These are phyloP conservation scores for Cantharis rustica DNA, from an alignment of 2,888 invertebrate genomes.

Conservation along the genomic window DNA sequence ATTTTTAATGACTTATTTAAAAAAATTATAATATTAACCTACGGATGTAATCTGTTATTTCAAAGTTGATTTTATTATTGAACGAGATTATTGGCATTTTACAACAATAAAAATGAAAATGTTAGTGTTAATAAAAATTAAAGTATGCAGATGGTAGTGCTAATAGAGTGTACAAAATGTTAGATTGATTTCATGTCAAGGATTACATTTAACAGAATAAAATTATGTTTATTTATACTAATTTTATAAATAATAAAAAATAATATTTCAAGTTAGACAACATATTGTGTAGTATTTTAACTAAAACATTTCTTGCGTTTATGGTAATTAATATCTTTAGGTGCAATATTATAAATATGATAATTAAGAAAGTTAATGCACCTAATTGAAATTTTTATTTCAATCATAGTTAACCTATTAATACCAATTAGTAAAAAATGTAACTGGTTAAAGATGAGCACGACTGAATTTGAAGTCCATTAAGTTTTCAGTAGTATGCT, in stretches of 20 bases:
- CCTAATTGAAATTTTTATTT: not conserved
- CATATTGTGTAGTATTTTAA: no score
- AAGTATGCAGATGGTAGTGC: not conserved
- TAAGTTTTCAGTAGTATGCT: not conserved
- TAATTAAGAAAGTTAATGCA: not conserved
- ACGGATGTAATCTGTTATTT: not conserved
- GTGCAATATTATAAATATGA: not conserved
- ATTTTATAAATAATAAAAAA: not conserved
- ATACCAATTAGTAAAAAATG: not conserved
- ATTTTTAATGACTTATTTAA: not conserved
- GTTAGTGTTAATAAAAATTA: not conserved
- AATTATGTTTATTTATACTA: not conserved
- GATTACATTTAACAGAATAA: not conserved
- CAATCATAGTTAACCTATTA: not conserved
- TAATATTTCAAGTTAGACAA: not conserved
- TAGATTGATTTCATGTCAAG: not conserved
- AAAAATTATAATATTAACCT: not conserved
- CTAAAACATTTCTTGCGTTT: not conserved
- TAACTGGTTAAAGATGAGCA: not conserved
- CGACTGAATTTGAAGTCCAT: not conserved
- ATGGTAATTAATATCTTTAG: no score
- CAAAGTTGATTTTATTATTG: not conserved
- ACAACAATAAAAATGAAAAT: not conserved
- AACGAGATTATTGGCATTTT: not conserved
- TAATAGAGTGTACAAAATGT: not conserved